A percentile compares a stretch with the other conserved stretches of the same genome.
These are phyloP conservation scores for Acrossocheilus fasciatus DNA, from an alignment of 2,797 vertebrate species.

Conservation along the genomic window DNA sequence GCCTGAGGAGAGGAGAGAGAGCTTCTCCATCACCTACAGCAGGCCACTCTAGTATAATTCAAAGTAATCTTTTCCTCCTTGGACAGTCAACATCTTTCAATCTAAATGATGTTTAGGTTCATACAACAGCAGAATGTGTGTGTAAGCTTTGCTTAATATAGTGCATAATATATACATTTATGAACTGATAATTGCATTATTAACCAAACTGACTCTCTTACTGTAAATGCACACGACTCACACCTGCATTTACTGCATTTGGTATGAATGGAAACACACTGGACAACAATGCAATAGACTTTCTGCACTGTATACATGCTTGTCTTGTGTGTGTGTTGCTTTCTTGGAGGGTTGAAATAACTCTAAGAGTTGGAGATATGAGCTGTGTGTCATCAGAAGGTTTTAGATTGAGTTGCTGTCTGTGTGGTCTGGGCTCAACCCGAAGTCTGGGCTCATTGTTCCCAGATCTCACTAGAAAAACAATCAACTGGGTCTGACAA, in stretches of 20 bases:
- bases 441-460: conserved; percentile 10
- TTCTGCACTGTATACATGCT: neutral
- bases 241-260: neutral
- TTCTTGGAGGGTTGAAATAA: neutral
- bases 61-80: neutral
- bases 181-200: neutral
- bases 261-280: neutral
- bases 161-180: neutral
- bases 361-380: neutral
- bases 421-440: conserved; percentile 21
- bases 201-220: neutral
- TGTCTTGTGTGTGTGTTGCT: neutral
- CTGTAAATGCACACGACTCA: neutral
- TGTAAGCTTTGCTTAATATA: neutral
- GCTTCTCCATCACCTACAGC: conserved; percentile 74
- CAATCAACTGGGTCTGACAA: conserved; percentile 12
- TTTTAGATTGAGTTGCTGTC: neutral
- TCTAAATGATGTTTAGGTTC: no score
- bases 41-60: neutral
- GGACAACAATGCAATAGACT: neutral
- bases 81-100: neutral
- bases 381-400: neutral
- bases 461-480: conserved; percentile 20
- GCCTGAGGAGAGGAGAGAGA: conserved; percentile 78
- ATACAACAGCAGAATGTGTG: neutral